Evolutionary conservation across 2,113 vertebrate species (phyloP), one percentile per base, ranked within the genome.

Genomic region (Oenanthe melanoleuca): DNA sequence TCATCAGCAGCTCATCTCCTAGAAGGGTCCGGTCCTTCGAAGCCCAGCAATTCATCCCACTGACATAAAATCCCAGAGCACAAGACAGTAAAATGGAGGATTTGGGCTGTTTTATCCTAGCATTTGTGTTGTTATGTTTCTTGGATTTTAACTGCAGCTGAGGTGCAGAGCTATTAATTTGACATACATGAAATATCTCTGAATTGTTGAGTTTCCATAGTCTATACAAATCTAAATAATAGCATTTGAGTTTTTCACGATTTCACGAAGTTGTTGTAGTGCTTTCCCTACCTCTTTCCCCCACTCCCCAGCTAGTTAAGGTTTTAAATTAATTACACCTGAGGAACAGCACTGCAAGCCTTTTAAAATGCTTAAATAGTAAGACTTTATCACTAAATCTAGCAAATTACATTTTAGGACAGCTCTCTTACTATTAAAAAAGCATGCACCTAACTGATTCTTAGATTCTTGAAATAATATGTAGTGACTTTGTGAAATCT

Each of bases 271-370:
- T 16, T 42, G 4, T 69, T 80, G 9, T 20, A 84, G 14, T 65
- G 15, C 0, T 1, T 8, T 80, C 3, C 5, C 6, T 50, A 8
- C n/a, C 6, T 23, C 5, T 40, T 17, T 5, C 4, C 6, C 17
- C 2, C 1, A 16, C 11, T 8, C 31, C 4, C 8, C 23, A 16
- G 12, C 14, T 88, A 25, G 9, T 73, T 80, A 47, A 44, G 20
- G 19, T 75, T 79, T 88, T 70, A 63, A 50, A 89, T 59, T 50
- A 70, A 11, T 55, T 67, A 71, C 12, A 82, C 1, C 42, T 53
- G 45, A 65, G n/a, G 33, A 69, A 25, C 8, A 66, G 24, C 66
- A 37, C 5, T 80, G 21, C n/a, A 53, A 52, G 11, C 11, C 8
- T 78, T 70, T 73, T 55, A 19, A 57, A 40, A 77, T 81, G 15